Percentiles rank a stretch among this genome's conserved stretches.
phyloP scores from a whole-genome alignment of 2,113 vertebrate species.

The Daphoenositta chrysoptera region DNA sequence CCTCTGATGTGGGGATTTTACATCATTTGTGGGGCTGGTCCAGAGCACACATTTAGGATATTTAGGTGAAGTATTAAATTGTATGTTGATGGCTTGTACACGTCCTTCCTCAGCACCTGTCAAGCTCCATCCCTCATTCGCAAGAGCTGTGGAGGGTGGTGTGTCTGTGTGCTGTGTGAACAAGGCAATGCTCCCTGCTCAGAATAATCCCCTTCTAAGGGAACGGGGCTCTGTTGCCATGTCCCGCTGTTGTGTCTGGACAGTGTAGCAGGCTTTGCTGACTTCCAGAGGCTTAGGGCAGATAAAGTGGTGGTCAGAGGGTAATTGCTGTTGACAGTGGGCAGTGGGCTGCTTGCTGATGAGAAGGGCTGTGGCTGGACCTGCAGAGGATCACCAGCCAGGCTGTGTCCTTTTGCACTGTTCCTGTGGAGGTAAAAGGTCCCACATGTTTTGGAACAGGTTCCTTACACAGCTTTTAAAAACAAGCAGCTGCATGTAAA shows the following conservation, averaged over 20 bases:
- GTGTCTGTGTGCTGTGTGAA: neutral
- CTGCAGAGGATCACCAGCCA: neutral
- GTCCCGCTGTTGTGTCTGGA: neutral
- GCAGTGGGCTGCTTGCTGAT: neutral
- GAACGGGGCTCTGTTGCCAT: neutral
- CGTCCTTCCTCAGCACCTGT: neutral
- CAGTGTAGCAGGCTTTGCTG: neutral
- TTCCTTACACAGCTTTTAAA: constrained; percentile 19
- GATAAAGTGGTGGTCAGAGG: neutral
- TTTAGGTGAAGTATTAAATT: neutral
- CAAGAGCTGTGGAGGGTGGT: neutral
- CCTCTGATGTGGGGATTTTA: fast-evolving
- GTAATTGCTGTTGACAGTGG: constrained; percentile 23
- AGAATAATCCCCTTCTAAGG: fast-evolving
- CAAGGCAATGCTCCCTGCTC: neutral
- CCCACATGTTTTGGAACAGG: constrained; percentile 2
- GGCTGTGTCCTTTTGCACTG: neutral
- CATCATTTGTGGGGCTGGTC: neutral
- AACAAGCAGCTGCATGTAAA: neutral
- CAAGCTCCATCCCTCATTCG: neutral
- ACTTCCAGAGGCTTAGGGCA: neutral
- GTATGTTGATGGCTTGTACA: neutral
- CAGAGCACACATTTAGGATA: neutral
- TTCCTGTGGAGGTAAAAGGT: neutral
- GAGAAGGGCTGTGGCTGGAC: neutral